Conservation (phyloP, 2,113 vertebrate species). For the Chamaea fasciata region DNA sequence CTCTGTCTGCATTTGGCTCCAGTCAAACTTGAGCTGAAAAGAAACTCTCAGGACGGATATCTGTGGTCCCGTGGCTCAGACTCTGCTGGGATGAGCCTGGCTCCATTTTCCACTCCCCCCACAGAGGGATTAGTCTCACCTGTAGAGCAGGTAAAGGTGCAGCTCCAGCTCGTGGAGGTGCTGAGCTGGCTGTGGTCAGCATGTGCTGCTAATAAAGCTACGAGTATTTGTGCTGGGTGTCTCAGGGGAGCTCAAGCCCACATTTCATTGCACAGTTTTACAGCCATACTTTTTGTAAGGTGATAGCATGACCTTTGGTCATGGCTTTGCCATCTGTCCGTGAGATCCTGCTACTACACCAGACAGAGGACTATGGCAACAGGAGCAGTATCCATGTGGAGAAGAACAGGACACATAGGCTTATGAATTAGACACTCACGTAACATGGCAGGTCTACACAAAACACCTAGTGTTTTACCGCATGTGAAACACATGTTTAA, state of each 20-base stretch:
- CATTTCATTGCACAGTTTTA: rapidly evolving
- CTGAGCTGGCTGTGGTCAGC: background rate
- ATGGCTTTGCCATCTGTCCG: background rate
- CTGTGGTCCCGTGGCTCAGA: background rate
- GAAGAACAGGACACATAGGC: background rate
- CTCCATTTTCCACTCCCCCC: background rate
- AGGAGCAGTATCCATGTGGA: background rate
- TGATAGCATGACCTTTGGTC: background rate
- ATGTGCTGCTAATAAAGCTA: background rate
- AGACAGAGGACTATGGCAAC: background rate
- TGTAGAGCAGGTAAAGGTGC: background rate
- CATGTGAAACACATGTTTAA: background rate
- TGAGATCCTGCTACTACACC: background rate
- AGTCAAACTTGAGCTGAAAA: background rate
- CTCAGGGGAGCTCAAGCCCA: background rate
- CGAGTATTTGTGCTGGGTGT: background rate
- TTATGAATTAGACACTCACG: background rate
- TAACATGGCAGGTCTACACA: background rate
- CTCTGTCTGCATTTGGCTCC: background rate
- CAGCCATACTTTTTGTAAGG: background rate
- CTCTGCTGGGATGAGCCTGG: background rate
- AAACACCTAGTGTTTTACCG: background rate
- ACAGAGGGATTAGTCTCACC: background rate
- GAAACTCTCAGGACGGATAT: background rate
- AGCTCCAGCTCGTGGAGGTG: background rate